Conservation (phyloP, 2,797 vertebrate species). For the Podarcis lilfordi region DNA sequence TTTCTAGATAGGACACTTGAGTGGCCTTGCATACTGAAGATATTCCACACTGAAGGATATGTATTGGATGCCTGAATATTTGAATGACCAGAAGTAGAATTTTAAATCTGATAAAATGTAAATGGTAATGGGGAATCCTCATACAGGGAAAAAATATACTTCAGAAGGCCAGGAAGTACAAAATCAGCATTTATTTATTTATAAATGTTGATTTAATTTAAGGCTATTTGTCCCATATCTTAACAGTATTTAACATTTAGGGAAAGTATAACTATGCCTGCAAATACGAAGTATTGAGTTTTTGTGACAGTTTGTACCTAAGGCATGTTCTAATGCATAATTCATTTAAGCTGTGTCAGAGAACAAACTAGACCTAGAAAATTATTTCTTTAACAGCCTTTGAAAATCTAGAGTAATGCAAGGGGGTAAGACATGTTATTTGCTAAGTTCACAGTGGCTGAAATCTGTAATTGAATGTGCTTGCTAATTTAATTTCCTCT, state of each 20-base stretch:
- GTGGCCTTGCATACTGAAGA: no score
- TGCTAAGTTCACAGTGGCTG: constrained; percentile 51
- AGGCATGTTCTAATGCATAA: constrained; percentile 30
- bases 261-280: not conserved
- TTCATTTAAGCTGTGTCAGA: constrained; percentile 43
- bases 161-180: not conserved
- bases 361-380: constrained; percentile 10
- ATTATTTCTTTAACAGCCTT: constrained; percentile 37
- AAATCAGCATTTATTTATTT: not conserved
- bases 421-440: constrained; percentile 39
- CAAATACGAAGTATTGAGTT: not conserved
- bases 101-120: no score
- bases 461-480: constrained; percentile 49
- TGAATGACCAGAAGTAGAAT: no score
- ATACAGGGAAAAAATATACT: not conserved
- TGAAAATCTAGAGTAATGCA: constrained; percentile 2
- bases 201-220: not conserved
- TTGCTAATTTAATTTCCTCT: constrained; percentile 64
- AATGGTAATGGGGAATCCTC: no score
- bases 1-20: no score
- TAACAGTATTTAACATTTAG: not conserved
- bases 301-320: not conserved
- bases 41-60: not conserved
- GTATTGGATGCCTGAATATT: constrained; percentile 6
- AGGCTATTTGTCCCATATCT: not conserved